Conservation (phyloP, 2,113 vertebrate genomes). For the Alaudala cheleensis region DNA sequence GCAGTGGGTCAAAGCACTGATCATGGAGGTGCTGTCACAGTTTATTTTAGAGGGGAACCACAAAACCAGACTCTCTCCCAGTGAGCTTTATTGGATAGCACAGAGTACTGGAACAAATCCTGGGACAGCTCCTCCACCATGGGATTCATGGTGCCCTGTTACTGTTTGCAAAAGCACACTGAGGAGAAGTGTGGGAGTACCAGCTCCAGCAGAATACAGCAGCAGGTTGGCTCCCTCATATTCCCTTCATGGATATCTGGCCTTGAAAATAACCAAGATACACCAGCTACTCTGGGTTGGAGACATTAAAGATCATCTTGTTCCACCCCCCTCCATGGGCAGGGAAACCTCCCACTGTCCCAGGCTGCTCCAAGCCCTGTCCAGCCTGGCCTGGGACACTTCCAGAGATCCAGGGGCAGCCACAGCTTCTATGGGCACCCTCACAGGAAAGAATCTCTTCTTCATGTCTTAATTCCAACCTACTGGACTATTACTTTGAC, state of each 20-base stretch:
- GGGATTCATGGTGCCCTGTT: not conserved
- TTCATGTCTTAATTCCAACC: not conserved
- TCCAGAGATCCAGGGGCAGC: not conserved
- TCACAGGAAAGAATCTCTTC: not conserved
- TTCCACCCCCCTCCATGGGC: not conserved
- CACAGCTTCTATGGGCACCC: not conserved
- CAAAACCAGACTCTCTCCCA: not conserved
- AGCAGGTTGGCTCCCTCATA: not conserved
- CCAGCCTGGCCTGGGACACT: not conserved
- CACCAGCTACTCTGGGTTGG: not conserved
- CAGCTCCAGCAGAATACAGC: fast-evolving
- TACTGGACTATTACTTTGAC: not conserved
- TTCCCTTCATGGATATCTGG: not conserved
- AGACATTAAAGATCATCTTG: not conserved
- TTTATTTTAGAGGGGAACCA: not conserved
- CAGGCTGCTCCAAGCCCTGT: fast-evolving
- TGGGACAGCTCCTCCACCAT: not conserved
- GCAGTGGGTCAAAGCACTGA: not conserved
- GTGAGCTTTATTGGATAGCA: not conserved
- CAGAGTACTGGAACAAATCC: not conserved
- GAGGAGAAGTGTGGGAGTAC: too few relatives aligned
- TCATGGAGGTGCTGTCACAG: not conserved
- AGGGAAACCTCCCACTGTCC: not conserved
- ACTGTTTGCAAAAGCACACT: not conserved
- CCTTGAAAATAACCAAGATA: not conserved